Evolutionary conservation across 2,888 invertebrate species (phyloP), one percentile per base, ranked within the genome.

Genomic region (Nomada hirtipes): DNA sequence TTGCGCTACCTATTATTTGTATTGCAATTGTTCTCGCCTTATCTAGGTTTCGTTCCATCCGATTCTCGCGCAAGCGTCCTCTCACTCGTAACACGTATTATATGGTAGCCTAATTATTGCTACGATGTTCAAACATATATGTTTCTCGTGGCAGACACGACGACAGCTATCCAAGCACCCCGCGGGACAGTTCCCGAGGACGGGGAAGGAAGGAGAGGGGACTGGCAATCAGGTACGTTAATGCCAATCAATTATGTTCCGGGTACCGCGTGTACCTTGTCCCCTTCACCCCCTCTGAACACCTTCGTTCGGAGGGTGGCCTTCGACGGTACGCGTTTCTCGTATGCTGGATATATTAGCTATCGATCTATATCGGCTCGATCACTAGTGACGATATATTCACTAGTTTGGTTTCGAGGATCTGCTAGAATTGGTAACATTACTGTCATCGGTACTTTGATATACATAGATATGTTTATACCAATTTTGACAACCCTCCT

Each of bases 241-340:
- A 93, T 93, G 92, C 92, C 92, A 93, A 93, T 93, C 93, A 93
- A 93, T 93, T 93, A 93, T 93, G 92, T 92, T 91, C 90, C 86
- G 86, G 53, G 85, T 87, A 83, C 82, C 85, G 18, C 87, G 64
- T 77, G 65, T 74, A 73, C 57, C 88, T 79, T 72, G 55, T n/a
- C 23, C 63, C 67, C 75, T 29, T 52, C 61, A n/a, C 57, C 65
- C 47, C 15, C 23, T 18, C 55, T 44, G 47, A 69, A 60, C 57
- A 82, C 80, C 88, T 82, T 77, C 86, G 83, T 87, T 75, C 74
- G 72, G 71, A 53, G 18, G 67, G 64, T 52, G 52, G 52, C 87
- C 88, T 89, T 89, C 89, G 86, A 89, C 87, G 88, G 90, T 88
- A 87, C 85, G 76, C 86, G 84, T 77, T 72, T 86, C 83, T 84